Base-by-base conservation (phyloP, 2,113 vertebrate species). In the Stigmatopora argus region DNA sequence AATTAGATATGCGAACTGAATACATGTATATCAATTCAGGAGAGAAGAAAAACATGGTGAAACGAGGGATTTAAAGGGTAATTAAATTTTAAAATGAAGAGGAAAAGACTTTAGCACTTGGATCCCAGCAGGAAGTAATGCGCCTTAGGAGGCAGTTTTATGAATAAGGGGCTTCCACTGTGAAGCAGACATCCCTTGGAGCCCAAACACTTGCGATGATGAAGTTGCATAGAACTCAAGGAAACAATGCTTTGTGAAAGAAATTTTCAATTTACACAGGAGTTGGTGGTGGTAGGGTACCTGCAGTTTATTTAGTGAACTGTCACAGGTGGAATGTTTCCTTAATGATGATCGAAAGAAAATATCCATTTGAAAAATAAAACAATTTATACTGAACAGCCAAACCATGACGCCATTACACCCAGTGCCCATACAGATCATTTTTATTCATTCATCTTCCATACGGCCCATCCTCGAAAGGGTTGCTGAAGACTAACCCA, bases 41-140 rank as follows among this genome's bases (percentile, higher is more conserved):
- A 38, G 34, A 41, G 2, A 41, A 41, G 15, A 59, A 59, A n/a
- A 38, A 14, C 2, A 8, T 19, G 1, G 17, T n/a, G 5, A 19
- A 19, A 59, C 18, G 18, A 5, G 31, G 57, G 57, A 18, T 58
- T 58, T 58, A 17, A 38, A 59, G 57, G 34, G 34, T 18, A 19
- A 59, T 59, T 41, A 41, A 59, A 38, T 38, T 59, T 59, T 59
- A 38, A 59, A 38, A 38, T 38, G 34, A n/a, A 38, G 18, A 56
- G 53, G 23, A 41, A 41, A 59, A 59, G 57, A 59, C 34, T 59
- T 59, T 41, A 38, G 34, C 57, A 38, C 57, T 38, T 59, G n/a
- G 34, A 59, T 59, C 35, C 34, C 57, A 41, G 57, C 57, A 59
- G 57, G 57, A 59, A 59, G 34, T n/a, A n/a, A 18, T 18, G 57